Evolutionary conservation across 2,113 vertebrate genomes (phyloP), one percentile per base, ranked within the genome.

Genomic region (Sula dactylatra): DNA sequence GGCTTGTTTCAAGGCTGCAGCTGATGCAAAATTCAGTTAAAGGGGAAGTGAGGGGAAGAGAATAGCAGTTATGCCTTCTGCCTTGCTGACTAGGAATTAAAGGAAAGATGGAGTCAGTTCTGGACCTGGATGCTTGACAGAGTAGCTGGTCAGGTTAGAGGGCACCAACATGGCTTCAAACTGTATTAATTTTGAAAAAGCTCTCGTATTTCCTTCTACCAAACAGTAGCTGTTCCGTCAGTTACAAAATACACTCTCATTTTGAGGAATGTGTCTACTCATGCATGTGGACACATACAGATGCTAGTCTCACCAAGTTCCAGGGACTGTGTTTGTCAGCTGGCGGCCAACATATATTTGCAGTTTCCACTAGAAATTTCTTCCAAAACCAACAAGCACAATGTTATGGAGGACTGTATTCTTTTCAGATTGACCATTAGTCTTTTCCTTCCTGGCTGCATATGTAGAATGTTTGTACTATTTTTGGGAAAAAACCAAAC

Each of bases 381-480:
- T 85, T 83, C 11, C 44, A 65, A 56, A 87, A 58, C 3, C 42
- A 71, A 16, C 10, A 69, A 34, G 20, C 6, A 62, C 52, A 72
- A 50, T 0, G 2, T 72, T 90, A 64, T 49, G 20, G 47, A 67
- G 7, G 9, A 58, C 13, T 34, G 4, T 34, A 27, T 47, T 49
- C 20, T 91, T 95, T 88, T 82, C 26, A 65, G 44, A 34, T 31
- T 79, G 9, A 72, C 32, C 7, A 4, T 56, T 59, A 52, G 4
- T 44, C 21, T 83, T 87, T 50, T 77, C 3, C 19, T 25, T 93
- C 83, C 16, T 92, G 42, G 2, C 11, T 88, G 31, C 5, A 12
- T 0, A 0, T 3, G 1, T 74, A 13, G 27, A 26, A 32, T 44
- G 1, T 66, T 73, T 7, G 31, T 16, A 13, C 5, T 40, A n/a